Conservation (phyloP, 2,797 vertebrate genomes). For the Neosalanx taihuensis region DNA sequence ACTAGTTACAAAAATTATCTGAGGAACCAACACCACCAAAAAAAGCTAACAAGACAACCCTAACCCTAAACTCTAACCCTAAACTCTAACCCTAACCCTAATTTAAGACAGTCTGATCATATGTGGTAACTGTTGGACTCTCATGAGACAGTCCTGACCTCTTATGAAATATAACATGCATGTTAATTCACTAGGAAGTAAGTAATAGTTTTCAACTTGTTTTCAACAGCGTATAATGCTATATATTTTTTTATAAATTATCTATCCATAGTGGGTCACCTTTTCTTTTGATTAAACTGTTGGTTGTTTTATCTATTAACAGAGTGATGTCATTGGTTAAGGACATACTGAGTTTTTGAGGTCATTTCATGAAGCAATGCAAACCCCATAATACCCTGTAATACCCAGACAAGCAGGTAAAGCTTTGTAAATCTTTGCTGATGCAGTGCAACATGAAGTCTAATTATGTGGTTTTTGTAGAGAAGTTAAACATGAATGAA, state of each 20-base stretch:
- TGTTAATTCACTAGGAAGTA: not conserved
- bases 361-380: not conserved
- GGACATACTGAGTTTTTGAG: not conserved
- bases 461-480: not conserved
- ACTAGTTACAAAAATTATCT: not conserved
- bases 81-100: too few relatives aligned
- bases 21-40: too few relatives aligned
- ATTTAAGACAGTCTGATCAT: too few relatives aligned
- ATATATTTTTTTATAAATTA: not conserved
- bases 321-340: not conserved
- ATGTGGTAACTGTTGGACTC: too few relatives aligned
- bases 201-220: not conserved
- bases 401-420: conserved; percentile 10
- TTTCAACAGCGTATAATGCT: not conserved
- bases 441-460: not conserved
- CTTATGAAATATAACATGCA: too few relatives aligned
- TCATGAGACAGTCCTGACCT: too few relatives aligned
- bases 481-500: too few relatives aligned
- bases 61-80: too few relatives aligned
- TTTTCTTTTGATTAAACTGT: not conserved
- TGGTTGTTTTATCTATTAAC: not conserved
- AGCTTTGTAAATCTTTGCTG: not conserved
- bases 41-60: not conserved
- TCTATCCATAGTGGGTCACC: not conserved
- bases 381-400: not conserved